Conservation (phyloP, 64 coral and sea anemone species). For the Montipora efflorescens region DNA sequence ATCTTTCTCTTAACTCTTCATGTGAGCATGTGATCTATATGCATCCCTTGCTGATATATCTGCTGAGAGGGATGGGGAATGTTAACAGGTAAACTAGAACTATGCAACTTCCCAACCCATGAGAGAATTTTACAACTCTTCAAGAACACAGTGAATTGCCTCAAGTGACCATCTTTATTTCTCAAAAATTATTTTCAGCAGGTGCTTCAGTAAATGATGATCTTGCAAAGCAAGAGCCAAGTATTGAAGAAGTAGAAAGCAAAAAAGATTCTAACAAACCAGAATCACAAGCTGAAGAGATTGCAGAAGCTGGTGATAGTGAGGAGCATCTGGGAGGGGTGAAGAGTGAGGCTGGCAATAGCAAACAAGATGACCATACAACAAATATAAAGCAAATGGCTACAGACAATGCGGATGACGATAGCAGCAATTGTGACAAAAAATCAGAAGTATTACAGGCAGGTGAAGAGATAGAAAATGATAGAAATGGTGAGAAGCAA, state of each 20-base stretch:
- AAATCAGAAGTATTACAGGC: constrained; percentile 16
- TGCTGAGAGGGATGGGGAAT: too few species aligned
- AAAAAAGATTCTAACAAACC: not conserved
- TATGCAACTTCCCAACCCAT: too few species aligned
- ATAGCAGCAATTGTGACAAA: not conserved
- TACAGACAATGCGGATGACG: constrained; percentile 33
- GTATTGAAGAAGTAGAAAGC: not conserved
- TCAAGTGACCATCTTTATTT: too few species aligned
- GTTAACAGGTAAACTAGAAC: too few species aligned
- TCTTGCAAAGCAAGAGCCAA: not conserved
- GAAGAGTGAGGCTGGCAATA: too few species aligned
- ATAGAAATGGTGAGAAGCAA: not conserved
- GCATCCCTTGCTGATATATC: too few species aligned
- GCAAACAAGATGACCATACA: not conserved
- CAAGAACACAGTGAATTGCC: not conserved
- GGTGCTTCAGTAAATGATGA: not conserved
- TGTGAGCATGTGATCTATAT: too few species aligned
- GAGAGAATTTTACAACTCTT: not conserved
- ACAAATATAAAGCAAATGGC: not conserved
- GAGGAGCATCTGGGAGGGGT: constrained; percentile 1
- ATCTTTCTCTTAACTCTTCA: too few species aligned
- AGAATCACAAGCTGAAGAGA: not conserved
- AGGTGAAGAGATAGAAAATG: not conserved
- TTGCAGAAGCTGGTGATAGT: not conserved
- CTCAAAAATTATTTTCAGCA: not conserved